Conservation (phyloP, 2,888 invertebrate genomes). For the Cinara cedri region DNA sequence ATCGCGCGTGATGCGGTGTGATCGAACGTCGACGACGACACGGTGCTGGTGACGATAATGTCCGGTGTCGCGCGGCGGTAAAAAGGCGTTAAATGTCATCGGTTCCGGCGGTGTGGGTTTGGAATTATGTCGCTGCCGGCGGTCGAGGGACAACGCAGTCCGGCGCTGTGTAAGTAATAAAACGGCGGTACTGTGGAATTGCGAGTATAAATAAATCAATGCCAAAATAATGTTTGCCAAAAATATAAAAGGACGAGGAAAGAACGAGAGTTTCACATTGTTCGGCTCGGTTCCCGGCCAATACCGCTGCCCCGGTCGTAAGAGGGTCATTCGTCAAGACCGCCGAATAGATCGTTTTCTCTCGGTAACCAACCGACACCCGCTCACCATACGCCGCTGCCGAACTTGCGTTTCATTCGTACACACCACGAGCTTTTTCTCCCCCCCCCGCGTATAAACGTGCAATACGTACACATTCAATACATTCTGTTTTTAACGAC, state of each 20-base stretch:
- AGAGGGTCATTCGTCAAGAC: slow-evolving; percentile 34
- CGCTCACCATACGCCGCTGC: slow-evolving; percentile 11
- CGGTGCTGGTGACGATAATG: background rate
- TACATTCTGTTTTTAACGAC: no score
- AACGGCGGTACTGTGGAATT: slow-evolving; percentile 22
- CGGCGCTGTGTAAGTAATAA: slow-evolving; percentile 55
- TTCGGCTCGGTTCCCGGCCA: slow-evolving; percentile 41
- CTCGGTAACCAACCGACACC: background rate
- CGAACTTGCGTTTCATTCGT: background rate
- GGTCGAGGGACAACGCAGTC: slow-evolving; percentile 51
- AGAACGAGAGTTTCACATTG: slow-evolving; percentile 19
- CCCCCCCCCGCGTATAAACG: background rate
- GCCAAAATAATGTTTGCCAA: slow-evolving; percentile 53
- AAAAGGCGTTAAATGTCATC: slow-evolving; percentile 55
- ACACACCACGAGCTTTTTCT: background rate
- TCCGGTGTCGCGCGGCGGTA: slow-evolving; percentile 32
- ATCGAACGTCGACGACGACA: background rate
- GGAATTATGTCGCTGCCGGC: slow-evolving; percentile 51
- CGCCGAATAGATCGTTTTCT: slow-evolving; percentile 29
- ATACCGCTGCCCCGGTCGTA: background rate
- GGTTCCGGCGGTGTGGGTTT: slow-evolving; percentile 46
- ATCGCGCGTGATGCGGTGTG: background rate
- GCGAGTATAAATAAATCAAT: slow-evolving; percentile 55
- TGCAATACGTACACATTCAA: no score
- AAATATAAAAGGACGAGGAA: slow-evolving; percentile 25